A percentile compares a stretch with the other conserved stretches of the same genome.
phyloP scores from a whole-genome alignment of 2,113 vertebrate species.

The Rhipidura dahli region DNA sequence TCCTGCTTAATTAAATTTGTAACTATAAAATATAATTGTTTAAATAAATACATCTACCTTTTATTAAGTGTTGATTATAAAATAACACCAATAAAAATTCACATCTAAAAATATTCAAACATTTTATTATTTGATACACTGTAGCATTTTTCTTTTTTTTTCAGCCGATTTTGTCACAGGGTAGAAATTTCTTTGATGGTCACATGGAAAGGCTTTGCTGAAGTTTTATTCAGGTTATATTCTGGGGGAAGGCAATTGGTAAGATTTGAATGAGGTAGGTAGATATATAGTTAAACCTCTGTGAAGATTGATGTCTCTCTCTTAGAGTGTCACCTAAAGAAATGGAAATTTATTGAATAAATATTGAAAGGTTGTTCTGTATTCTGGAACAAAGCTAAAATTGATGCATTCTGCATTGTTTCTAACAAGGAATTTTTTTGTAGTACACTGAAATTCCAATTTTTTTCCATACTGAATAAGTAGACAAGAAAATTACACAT shows the following conservation, averaged over 20 bases:
- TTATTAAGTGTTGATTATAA: not conserved
- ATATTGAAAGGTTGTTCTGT: not conserved
- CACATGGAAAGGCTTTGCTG: not conserved
- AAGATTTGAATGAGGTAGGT: not conserved
- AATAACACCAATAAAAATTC: not conserved
- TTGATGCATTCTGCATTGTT: not conserved
- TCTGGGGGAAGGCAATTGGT: not conserved
- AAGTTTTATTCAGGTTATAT: not conserved
- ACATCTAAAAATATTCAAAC: not conserved
- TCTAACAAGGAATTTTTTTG: not conserved
- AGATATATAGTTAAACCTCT: not conserved
- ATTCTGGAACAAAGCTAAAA: not conserved
- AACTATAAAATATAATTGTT: constrained; percentile 22
- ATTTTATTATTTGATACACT: not conserved
- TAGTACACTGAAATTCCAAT: not conserved
- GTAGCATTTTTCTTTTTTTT: not conserved
- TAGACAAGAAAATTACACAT: not conserved
- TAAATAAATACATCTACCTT: constrained; percentile 3
- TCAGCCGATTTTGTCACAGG: not conserved
- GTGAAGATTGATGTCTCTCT: not conserved
- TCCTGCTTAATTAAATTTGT: constrained; percentile 30
- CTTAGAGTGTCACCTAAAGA: not conserved
- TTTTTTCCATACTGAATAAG: not conserved
- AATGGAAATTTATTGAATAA: not conserved
- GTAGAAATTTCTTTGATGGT: not conserved